A percentile compares a stretch with the other conserved stretches of the same genome.
phyloP scores from a whole-genome alignment of 2,113 vertebrate species.

The Propithecus coquereli region DNA sequence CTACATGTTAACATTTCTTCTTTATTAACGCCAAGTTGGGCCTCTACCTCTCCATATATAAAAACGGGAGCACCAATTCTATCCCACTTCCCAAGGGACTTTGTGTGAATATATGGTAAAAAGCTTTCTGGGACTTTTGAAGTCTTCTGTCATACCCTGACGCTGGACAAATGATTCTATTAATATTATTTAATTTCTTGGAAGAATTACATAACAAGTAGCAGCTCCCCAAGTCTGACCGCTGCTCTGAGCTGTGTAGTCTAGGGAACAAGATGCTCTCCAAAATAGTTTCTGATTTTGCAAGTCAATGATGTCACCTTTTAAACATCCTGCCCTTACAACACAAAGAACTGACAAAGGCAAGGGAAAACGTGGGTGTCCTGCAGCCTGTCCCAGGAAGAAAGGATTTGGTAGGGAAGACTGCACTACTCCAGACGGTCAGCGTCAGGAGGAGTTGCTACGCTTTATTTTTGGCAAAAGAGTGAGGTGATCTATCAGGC shows the following conservation, averaged over 20 bases:
- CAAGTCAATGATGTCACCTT: constrained; percentile 40
- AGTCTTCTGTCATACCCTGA: not conserved
- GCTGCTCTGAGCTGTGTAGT: not conserved
- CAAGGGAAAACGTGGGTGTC: not conserved
- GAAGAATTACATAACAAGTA: not conserved
- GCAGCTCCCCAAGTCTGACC: not conserved
- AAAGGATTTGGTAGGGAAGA: not conserved
- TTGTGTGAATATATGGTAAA: not conserved
- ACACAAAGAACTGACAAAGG: not conserved
- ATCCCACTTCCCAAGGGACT: not conserved
- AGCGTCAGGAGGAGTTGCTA: not conserved
- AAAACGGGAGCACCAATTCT: not conserved
- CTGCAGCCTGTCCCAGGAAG: not conserved
- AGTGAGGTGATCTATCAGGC: not conserved
- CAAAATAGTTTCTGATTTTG: constrained; percentile 1
- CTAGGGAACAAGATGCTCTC: not conserved
- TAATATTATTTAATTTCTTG: not conserved
- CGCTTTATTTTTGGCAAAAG: constrained; percentile 18
- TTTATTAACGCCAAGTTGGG: not conserved
- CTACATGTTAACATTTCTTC: not conserved
- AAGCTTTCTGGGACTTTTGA: not conserved
- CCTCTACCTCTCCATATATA: not conserved
- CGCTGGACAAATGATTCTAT: not conserved
- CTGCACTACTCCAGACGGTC: not conserved
- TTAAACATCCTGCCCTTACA: constrained; percentile 29